These are phyloP conservation scores for Amiota communis DNA, from an alignment of 2,888 invertebrate genomes.

Conservation along the genomic window DNA sequence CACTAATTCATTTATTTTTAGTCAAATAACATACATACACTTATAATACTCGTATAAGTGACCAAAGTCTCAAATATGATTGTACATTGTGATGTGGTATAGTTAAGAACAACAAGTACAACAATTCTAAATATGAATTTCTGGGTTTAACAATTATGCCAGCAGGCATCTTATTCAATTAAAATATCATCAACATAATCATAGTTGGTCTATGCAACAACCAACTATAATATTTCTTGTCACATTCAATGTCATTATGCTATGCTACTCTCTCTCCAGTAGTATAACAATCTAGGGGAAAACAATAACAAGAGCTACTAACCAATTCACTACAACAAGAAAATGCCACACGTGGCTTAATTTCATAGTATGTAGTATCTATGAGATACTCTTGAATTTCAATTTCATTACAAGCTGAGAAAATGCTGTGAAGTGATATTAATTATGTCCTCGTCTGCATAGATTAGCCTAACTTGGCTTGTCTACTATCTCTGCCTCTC, in stretches of 20 bases:
- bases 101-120: no score
- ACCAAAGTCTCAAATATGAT: no score
- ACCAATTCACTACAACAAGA: background rate
- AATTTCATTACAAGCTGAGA: background rate
- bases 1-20: no score
- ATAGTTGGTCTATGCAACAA: background rate
- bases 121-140: no score
- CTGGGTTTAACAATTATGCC: conserved; percentile 7
- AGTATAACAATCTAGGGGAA: background rate
- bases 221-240: background rate
- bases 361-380: background rate
- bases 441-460: conserved; percentile 7
- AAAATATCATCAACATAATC: conserved; percentile 18
- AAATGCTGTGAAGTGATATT: conserved; percentile 23
- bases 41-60: no score
- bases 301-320: background rate
- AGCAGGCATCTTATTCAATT: conserved; percentile 27
- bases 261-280: background rate
- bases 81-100: no score
- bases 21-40: no score
- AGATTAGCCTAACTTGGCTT: no score
- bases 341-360: conserved; percentile 11
- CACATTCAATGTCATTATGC: background rate
- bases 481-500: no score
- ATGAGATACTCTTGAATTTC: no score